Evolutionary conservation across 2,797 vertebrate species (phyloP).

Genomic region (Karalla daura): DNA sequence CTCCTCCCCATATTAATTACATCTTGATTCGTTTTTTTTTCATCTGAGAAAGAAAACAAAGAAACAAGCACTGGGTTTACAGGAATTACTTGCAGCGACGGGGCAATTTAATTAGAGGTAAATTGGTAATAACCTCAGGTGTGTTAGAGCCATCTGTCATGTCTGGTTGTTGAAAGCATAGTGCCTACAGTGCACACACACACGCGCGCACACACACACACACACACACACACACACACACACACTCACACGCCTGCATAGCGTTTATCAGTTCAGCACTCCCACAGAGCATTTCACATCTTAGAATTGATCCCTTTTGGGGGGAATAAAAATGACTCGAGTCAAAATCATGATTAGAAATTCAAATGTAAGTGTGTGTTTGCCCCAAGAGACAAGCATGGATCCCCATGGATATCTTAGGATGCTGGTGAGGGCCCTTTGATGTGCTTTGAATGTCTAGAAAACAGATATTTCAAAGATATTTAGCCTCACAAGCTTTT

Average conservation of each 20-base stretch:
- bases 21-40: not conserved
- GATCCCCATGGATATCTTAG: not conserved
- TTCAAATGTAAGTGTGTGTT: not conserved
- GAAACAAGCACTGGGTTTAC: not conserved
- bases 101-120: constrained; percentile 12
- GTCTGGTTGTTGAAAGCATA: not conserved
- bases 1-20: not conserved
- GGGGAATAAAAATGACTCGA: not conserved
- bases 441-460: constrained; percentile 6
- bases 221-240: not conserved
- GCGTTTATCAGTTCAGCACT: not conserved
- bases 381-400: not conserved
- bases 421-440: not conserved
- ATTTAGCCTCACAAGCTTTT: not conserved
- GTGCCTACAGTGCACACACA: not conserved
- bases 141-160: not conserved
- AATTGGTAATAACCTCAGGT: not conserved
- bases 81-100: not conserved
- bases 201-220: not conserved
- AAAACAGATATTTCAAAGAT: constrained; percentile 15
- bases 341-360: constrained; percentile 19
- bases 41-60: not conserved
- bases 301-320: not conserved
- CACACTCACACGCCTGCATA: no score
- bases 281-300: not conserved